phyloP scores from a whole-genome alignment of 2,888 invertebrate species.

The Brachyptera putata region DNA sequence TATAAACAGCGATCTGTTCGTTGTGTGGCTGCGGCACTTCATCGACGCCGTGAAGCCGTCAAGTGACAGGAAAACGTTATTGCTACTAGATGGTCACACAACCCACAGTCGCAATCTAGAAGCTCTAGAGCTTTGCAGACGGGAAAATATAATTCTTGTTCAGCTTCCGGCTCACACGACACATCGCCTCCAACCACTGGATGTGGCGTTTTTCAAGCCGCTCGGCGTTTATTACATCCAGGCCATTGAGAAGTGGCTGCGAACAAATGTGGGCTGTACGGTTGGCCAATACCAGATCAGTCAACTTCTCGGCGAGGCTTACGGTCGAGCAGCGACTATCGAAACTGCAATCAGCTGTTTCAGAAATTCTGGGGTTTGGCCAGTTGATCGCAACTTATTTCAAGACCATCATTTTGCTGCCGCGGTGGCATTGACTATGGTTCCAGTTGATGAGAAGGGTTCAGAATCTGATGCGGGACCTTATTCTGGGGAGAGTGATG shows the following conservation, averaged over 20 bases:
- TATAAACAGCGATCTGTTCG: no score
- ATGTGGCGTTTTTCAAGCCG: slow-evolving; percentile 36
- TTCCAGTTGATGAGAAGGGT: neutral
- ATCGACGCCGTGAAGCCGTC: no score
- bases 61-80: no score
- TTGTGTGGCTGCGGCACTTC: no score
- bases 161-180: slow-evolving; percentile 26
- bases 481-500: neutral
- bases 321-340: slow-evolving; percentile 32
- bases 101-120: slow-evolving; percentile 24
- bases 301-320: slow-evolving; percentile 32
- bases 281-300: slow-evolving; percentile 31
- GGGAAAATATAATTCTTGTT: slow-evolving; percentile 20
- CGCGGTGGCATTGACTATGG: slow-evolving; percentile 16
- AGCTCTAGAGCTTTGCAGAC: slow-evolving; percentile 14
- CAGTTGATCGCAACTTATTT: slow-evolving; percentile 33
- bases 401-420: slow-evolving; percentile 30
- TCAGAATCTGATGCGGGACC: neutral
- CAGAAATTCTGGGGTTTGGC: slow-evolving; percentile 32
- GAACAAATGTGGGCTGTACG: slow-evolving; percentile 24
- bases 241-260: slow-evolving; percentile 22
- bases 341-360: slow-evolving; percentile 32
- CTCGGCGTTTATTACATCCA: slow-evolving; percentile 33
- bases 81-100: slow-evolving; percentile 26
- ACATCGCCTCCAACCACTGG: slow-evolving; percentile 25